Evolutionary conservation across 2,797 vertebrate species (phyloP), one percentile per base, ranked within the genome.

Genomic region (Carcharodon carcharias): DNA sequence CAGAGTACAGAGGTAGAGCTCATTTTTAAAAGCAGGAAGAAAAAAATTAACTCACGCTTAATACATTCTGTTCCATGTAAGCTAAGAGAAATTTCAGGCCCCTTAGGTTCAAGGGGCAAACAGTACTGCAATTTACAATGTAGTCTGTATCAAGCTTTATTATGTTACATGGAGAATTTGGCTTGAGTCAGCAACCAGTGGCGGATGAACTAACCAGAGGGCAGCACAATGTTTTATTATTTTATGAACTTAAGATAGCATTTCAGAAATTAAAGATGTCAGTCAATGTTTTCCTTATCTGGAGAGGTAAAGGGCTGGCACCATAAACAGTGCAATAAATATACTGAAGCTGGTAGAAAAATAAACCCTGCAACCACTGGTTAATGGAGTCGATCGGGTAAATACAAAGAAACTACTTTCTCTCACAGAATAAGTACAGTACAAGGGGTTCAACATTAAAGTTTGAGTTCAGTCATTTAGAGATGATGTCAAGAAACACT

Each of bases 391-490:
- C 11, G 9, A 31, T 35, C 5, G 5, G 31, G 71, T 31, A 12
- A 23, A 77, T 77, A 35, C 71, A 77, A 9, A 35, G 71, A 77
- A 77, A 77, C 4, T 77, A 35, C 23, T 77, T 77, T 35, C 8
- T 77, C 71, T 77, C 28, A 26, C 3, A 77, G 31, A 26, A 11
- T 18, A 18, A 67, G 71, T 77, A 6, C 31, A 35, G 26, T 35
- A 3, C 88, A 96, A 0, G 63, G 58, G 54, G 80, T 85, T 16
- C 96, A 96, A 31, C 96, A 96, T 7, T 35, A 73, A 54, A 61
- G 9, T 73, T 71, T 50, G 0, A 87, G 21, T 45, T 50, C 18
- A 0, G 85, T 45, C 18, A 23, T 67, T 65, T n/a, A 50, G 26
- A 4, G 45, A 82, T 82, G n/a, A 82, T 82, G 11, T 40, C n/a